phyloP scores from a whole-genome alignment of 2,888 invertebrate species.

The Tyria jacobaeae region DNA sequence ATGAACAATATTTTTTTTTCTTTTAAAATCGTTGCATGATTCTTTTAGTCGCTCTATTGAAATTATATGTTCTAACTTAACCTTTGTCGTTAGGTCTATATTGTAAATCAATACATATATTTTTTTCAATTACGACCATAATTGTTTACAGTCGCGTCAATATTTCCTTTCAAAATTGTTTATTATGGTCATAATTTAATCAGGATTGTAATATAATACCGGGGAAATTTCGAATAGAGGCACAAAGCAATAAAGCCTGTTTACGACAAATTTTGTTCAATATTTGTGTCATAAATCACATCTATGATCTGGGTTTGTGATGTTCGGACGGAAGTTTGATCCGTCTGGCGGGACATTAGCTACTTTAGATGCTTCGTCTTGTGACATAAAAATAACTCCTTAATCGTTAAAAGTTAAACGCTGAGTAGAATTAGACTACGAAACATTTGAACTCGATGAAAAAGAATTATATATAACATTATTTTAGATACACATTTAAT shows the following conservation, averaged over 20 bases:
- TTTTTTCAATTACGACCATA: constrained; percentile 58
- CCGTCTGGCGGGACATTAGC: constrained; percentile 42
- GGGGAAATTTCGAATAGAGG: constrained; percentile 62
- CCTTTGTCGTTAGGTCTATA: constrained; percentile 41
- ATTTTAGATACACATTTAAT: constrained; percentile 47
- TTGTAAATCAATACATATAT: constrained; percentile 55
- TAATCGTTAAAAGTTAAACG: constrained; percentile 48
- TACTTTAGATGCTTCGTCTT: constrained; percentile 35
- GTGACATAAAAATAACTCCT: constrained; percentile 58
- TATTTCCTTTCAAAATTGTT: constrained; percentile 65
- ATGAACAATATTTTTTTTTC: neutral
- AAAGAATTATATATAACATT: too few relatives aligned
- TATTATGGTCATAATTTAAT: constrained; percentile 69
- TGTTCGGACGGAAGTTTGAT: constrained; percentile 63
- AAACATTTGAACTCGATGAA: constrained; percentile 27
- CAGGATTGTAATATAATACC: constrained; percentile 68
- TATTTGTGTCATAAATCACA: constrained; percentile 75
- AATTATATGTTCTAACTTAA: constrained; percentile 39
- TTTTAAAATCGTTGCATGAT: constrained; percentile 14
- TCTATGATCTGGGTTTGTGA: constrained; percentile 68
- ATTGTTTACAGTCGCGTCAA: constrained; percentile 65
- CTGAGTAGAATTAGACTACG: neutral
- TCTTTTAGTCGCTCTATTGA: constrained; percentile 9
- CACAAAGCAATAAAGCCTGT: constrained; percentile 63
- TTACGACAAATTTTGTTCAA: constrained; percentile 79